Evolutionary conservation across 2,797 vertebrate species (phyloP).

Genomic region (Acropternis orthonyx): DNA sequence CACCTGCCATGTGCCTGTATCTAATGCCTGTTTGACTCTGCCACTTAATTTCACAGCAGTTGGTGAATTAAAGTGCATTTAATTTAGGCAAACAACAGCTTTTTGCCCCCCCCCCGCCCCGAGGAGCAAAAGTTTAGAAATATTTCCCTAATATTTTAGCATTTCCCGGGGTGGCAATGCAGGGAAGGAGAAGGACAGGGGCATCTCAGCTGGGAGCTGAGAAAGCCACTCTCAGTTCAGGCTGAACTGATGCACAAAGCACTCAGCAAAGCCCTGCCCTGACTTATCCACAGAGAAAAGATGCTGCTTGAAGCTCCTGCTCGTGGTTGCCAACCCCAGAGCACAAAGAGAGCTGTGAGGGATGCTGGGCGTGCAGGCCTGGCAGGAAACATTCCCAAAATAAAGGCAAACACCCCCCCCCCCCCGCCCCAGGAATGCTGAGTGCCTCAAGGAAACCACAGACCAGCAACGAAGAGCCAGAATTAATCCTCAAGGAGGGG

Average conservation of each 20-base stretch:
- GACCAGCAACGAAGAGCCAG: not conserved
- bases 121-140: not conserved
- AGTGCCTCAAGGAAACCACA: slow-evolving; percentile 35
- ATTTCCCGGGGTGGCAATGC: not conserved
- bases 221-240: no score
- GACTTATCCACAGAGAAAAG: not conserved
- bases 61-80: not conserved
- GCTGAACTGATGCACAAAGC: not conserved
- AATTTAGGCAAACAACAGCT: not conserved
- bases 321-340: not conserved
- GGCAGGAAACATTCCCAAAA: not conserved
- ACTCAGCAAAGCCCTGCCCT: not conserved
- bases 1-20: not conserved
- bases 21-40: not conserved
- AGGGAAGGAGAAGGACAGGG: not conserved
- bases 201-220: no score
- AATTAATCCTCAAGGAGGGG: not conserved
- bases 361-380: not conserved
- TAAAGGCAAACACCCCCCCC: not conserved
- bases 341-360: not conserved
- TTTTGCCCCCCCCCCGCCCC: no score
- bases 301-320: not conserved
- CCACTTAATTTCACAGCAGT: not conserved
- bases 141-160: not conserved
- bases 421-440: not conserved